These are phyloP conservation scores for Lampris megalopsis DNA, from an alignment of 2,113 vertebrate species.

Conservation along the genomic window DNA sequence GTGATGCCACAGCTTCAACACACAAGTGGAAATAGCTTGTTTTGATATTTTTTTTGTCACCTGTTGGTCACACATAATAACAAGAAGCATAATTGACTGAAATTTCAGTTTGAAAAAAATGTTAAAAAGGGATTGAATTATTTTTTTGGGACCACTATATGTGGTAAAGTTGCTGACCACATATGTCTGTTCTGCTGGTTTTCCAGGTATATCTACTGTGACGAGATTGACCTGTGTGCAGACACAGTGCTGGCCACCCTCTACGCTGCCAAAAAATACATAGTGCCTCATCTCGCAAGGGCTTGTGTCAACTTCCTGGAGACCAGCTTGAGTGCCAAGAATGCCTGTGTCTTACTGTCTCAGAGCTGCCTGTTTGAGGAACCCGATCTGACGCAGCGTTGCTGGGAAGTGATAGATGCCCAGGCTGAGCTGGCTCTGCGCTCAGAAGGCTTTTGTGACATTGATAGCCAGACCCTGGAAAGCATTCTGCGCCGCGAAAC, in stretches of 20 bases:
- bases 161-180: background rate
- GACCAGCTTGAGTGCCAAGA: conserved; percentile 97
- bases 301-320: conserved; percentile 97
- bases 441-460: conserved; percentile 97
- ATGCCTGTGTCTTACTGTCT: conserved; percentile 95
- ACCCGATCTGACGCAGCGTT: conserved; percentile 95
- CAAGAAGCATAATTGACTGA: no score
- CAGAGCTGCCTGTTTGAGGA: conserved; percentile 99
- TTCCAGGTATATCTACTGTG: conserved; percentile 97
- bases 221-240: conserved; percentile 96
- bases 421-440: conserved; percentile 96
- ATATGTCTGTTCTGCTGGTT: no score
- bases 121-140: no score
- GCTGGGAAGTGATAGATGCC: conserved; percentile 99
- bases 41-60: no score
- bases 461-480: conserved; percentile 93
- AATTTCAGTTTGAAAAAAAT: no score
- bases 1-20: no score
- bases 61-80: no score
- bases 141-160: background rate
- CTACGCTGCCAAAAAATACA: conserved; percentile 99
- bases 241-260: conserved; percentile 97
- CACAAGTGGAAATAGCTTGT: no score
- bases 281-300: conserved; percentile 95
- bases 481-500: conserved; percentile 96